phyloP scores from a whole-genome alignment of 2,888 invertebrate species.

The Eubasilissa splendida region DNA sequence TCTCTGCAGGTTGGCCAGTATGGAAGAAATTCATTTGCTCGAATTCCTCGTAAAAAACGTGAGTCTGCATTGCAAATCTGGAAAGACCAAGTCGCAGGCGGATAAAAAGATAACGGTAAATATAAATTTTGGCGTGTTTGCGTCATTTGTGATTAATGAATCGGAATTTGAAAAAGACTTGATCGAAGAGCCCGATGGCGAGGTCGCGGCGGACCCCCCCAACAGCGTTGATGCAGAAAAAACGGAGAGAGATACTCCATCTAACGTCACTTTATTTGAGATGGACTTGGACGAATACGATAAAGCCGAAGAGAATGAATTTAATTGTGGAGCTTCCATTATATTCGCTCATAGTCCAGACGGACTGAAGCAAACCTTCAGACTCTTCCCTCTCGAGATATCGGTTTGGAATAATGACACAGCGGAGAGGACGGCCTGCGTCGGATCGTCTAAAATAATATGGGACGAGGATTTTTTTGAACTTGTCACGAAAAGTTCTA shows the following conservation, averaged over 20 bases:
- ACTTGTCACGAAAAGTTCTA: not conserved
- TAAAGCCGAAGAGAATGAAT: constrained; percentile 62
- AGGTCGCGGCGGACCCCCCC: too few species aligned
- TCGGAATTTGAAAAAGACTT: constrained; percentile 65
- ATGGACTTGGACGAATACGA: constrained; percentile 25
- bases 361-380: constrained; percentile 67
- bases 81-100: not conserved
- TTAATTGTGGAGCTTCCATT: constrained; percentile 72
- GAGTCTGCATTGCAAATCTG: constrained; percentile 48
- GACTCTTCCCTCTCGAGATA: constrained; percentile 70
- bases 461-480: constrained; percentile 41
- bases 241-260: constrained; percentile 6
- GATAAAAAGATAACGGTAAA: constrained; percentile 68
- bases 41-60: constrained; percentile 31
- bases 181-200: not conserved
- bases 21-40: constrained; percentile 41
- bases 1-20: constrained; percentile 35
- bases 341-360: constrained; percentile 71
- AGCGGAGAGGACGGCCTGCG: constrained; percentile 62
- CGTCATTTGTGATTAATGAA: constrained; percentile 70
- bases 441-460: constrained; percentile 38
- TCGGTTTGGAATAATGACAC: constrained; percentile 70
- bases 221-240: not conserved
- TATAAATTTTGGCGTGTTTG: constrained; percentile 69
- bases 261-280: constrained; percentile 3